Evolutionary conservation across 2,797 vertebrate species (phyloP).

Genomic region (Acrossocheilus fasciatus): DNA sequence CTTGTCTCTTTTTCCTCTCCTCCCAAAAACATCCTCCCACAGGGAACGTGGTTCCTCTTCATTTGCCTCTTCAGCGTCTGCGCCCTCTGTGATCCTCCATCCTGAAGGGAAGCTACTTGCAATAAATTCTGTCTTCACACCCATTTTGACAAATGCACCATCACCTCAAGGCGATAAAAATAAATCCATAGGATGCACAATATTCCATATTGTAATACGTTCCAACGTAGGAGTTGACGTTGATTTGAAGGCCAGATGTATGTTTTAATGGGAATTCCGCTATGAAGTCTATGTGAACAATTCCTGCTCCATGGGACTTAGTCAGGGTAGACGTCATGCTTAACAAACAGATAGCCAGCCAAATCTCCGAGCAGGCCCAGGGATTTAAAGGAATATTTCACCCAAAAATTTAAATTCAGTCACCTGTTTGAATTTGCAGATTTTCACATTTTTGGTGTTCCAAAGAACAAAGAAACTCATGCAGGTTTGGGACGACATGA

Average conservation of each 20-base stretch:
- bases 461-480: background rate
- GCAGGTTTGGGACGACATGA: background rate
- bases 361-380: background rate
- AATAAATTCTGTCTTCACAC: constrained; percentile 87
- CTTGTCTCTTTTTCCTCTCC: constrained; percentile 71
- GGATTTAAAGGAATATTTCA: background rate
- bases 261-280: background rate
- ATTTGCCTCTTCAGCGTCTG: constrained; percentile 74
- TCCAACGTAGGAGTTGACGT: constrained; percentile 16
- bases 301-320: background rate
- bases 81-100: constrained; percentile 68
- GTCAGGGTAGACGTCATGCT: background rate
- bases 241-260: constrained; percentile 31
- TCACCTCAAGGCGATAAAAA: constrained; percentile 76
- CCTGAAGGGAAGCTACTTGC: constrained; percentile 84
- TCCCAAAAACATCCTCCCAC: constrained; percentile 71
- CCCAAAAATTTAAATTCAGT: background rate
- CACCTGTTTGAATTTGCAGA: background rate
- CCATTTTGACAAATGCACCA: constrained; percentile 82
- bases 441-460: background rate
- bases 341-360: background rate
- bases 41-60: constrained; percentile 78
- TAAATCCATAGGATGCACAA: constrained; percentile 73
- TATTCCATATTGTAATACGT: constrained; percentile 51
- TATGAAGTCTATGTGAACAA: background rate